These are phyloP conservation scores for Pollicipes pollicipes DNA, from an alignment of 1,140 invertebrate species.

Conservation along the genomic window DNA sequence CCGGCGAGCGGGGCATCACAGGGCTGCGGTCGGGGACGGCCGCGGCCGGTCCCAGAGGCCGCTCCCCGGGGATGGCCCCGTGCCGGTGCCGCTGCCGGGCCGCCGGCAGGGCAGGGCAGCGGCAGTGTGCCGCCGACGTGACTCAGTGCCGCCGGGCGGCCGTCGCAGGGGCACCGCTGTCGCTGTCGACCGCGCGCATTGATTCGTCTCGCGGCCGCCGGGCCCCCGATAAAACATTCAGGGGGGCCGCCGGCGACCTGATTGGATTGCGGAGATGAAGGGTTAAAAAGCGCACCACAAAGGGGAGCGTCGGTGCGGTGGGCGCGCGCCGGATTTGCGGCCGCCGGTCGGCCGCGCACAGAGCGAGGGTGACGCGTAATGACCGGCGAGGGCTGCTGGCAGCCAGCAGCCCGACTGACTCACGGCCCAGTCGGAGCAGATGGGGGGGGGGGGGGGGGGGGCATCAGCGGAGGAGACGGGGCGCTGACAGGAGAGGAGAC, in stretches of 20 bases:
- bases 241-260: not conserved
- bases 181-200: not conserved
- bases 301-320: not conserved
- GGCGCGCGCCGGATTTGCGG: no score
- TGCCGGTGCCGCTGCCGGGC: no score
- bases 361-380: not conserved
- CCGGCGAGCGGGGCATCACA: no score
- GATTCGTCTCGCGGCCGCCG: not conserved
- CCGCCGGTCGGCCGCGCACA: no score
- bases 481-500: constrained; percentile 2
- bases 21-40: no score
- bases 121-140: no score
- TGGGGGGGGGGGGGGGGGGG: not conserved
- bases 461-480: not conserved
- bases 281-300: not conserved
- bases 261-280: not conserved
- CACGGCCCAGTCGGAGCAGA: constrained; percentile 2
- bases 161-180: not conserved
- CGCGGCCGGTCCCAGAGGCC: no score
- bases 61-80: no score
- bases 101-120: no score
- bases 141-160: no score
- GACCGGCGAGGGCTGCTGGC: constrained; percentile 4
- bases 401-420: constrained; percentile 7
- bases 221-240: not conserved